A percentile compares a stretch with the other conserved stretches of the same genome.
Evolutionary conservation across 2,888 invertebrate species (phyloP).

Genomic region (Linnaemya vulpina): DNA sequence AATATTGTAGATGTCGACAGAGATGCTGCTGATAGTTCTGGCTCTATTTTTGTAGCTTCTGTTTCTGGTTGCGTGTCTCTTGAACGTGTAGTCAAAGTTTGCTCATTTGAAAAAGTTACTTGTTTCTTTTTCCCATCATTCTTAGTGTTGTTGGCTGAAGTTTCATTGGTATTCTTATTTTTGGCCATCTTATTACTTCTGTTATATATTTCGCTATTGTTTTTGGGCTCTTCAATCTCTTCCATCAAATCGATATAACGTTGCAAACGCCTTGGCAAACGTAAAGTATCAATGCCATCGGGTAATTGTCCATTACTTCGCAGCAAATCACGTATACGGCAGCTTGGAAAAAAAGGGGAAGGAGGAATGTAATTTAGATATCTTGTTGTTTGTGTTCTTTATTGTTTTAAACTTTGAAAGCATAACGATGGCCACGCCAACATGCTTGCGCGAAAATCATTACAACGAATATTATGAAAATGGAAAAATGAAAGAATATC

Average conservation of each 20-base stretch:
- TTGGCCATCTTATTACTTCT: conserved; percentile 23
- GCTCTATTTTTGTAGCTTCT: neutral
- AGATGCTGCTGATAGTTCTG: neutral
- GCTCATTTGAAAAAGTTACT: conserved; percentile 44
- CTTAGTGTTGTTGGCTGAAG: conserved; percentile 49
- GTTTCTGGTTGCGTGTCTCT: conserved; percentile 12
- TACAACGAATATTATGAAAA: neutral
- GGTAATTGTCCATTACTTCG: conserved; percentile 89
- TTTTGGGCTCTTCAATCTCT: conserved; percentile 82
- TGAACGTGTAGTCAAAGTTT: conserved; percentile 4
- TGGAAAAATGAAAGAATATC: neutral
- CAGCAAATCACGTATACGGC: conserved; percentile 86
- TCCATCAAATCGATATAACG: conserved; percentile 89
- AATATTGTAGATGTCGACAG: conserved; percentile 8
- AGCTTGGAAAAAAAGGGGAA: conserved; percentile 82
- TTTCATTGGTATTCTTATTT: conserved; percentile 41
- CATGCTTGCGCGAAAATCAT: too few species aligned
- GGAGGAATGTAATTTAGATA: conserved; percentile 23
- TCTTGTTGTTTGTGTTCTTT: neutral
- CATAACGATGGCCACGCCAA: neutral
- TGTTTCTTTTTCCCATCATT: conserved; percentile 54
- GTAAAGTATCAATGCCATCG: conserved; percentile 87
- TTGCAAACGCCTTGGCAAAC: conserved; percentile 87
- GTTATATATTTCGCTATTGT: conserved; percentile 51
- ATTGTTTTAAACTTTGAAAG: neutral